Base-by-base conservation (phyloP, 2,888 invertebrate species). In the Epistrophe grossulariae region DNA sequence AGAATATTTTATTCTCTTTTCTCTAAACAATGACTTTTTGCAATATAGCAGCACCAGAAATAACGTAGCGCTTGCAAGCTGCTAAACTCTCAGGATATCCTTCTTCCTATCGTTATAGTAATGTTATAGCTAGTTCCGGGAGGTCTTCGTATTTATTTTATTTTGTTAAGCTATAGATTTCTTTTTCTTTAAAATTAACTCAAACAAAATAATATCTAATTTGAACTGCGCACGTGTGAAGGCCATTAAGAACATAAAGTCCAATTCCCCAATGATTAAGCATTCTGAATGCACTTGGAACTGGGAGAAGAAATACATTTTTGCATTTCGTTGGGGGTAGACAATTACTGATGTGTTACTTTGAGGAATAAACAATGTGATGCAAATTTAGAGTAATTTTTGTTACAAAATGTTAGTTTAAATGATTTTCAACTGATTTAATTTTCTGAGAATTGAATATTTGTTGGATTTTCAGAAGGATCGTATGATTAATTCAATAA, bases 241-340 rank as follows among this genome's bases (percentile, higher is more conserved):
- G 59, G 59, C 38, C 19, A 35, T 38, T 59, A 10, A 59, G 8
- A 35, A 31, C 35, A 59, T 10, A 31, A 35, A 35, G 35, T 11
- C 17, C 10, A 59, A 59, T 35, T 17, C 10, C 17, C 35, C 6
- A 43, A 19, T 38, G 11, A 38, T 59, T 7, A 17, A 59, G 15
- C 38, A 59, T 59, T 59, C 59, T 19, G 35, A 59, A 59, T 59
- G 38, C 17, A 59, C 38, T 59, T 59, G 3, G 35, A 38, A 2
- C 0, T 11, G 35, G 11, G 13, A 59, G 11, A 19, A 38, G 7
- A 35, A 59, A 38, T n/a, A 4, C 2, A 55, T 15, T 55, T 55
- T 52, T 52, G 28, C 15, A 55, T 24, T 15, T 55, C 17, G 6
- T 52, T 55, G 24, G 6, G 4, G 11, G 19, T 52, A 52, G 19